Percentiles rank a stretch among this genome's conserved stretches.
Conservation (phyloP, 2,797 vertebrate genomes). For the Manis pentadactyla region DNA sequence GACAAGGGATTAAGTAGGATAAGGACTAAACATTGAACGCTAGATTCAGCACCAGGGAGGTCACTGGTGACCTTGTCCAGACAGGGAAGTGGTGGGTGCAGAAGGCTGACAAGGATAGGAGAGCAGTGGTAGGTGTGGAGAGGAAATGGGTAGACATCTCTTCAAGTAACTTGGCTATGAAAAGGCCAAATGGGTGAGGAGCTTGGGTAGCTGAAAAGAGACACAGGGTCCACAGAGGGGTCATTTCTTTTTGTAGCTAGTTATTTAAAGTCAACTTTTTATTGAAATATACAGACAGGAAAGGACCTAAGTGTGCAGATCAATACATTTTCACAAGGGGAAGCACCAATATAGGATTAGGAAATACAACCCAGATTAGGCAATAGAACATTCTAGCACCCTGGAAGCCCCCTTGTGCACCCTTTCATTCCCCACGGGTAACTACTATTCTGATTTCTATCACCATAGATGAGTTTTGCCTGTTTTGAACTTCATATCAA, state of each 20-base stretch:
- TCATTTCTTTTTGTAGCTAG: not conserved
- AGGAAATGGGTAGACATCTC: constrained; percentile 48
- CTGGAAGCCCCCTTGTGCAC: not conserved
- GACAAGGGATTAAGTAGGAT: constrained; percentile 5
- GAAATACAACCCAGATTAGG: constrained; percentile 48
- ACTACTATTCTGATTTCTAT: not conserved
- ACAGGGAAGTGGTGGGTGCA: not conserved
- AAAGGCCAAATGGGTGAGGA: not conserved
- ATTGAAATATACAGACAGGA: constrained; percentile 27
- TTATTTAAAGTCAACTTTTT: constrained; percentile 30
- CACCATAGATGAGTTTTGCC: not conserved
- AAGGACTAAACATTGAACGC: constrained; percentile 9
- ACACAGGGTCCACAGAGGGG: not conserved
- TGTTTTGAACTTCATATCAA: constrained; percentile 28
- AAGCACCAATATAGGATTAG: not conserved
- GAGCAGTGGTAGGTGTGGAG: constrained; percentile 10
- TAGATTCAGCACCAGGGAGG: constrained; percentile 13
- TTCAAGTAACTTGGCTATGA: constrained; percentile 55
- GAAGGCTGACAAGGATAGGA: not conserved
- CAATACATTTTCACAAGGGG: constrained; percentile 31
- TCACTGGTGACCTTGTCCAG: constrained; percentile 33
- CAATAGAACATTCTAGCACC: constrained; percentile 5
- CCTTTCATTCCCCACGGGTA: not conserved
- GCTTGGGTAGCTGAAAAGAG: not conserved
- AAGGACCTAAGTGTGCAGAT: not conserved